A percentile compares a stretch with the other conserved stretches of the same genome.
Evolutionary conservation across 2,888 invertebrate species (phyloP).

Genomic region (Strigamia transsilvanica): DNA sequence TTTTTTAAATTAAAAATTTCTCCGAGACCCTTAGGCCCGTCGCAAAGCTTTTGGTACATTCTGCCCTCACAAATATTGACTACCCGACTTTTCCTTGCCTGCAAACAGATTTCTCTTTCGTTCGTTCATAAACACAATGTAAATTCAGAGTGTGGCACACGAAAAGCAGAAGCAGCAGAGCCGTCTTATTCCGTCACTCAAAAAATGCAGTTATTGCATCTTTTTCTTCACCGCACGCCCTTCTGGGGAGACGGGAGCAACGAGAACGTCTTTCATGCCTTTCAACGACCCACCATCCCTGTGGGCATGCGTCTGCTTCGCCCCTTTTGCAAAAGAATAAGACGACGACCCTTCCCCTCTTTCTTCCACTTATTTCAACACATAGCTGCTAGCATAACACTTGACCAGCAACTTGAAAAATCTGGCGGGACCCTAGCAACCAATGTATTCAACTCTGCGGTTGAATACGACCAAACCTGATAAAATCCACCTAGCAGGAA

Average conservation of each 20-base stretch:
- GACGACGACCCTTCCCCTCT: background rate
- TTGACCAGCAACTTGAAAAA: constrained; percentile 44
- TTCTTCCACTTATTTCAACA: constrained; percentile 17
- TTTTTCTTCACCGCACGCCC: constrained; percentile 30
- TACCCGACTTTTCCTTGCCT: background rate
- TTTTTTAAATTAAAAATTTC: constrained; percentile 33
- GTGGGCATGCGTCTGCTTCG: constrained; percentile 41
- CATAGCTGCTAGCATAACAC: constrained; percentile 46
- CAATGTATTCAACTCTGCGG: constrained; percentile 27
- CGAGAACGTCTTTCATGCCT: constrained; percentile 33
- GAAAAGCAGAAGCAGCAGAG: background rate
- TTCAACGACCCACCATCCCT: constrained; percentile 49
- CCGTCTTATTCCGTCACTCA: constrained; percentile 38
- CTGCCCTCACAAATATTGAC: constrained; percentile 1
- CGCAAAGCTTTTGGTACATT: background rate
- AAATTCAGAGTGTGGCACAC: constrained; percentile 2
- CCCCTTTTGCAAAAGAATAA: constrained; percentile 27
- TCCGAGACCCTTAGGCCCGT: background rate
- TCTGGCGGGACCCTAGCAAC: constrained; percentile 30
- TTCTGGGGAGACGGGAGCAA: background rate
- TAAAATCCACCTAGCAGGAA: background rate
- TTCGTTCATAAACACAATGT: constrained; percentile 3
- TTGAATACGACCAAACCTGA: constrained; percentile 1
- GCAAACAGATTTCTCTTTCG: background rate
- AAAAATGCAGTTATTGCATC: constrained; percentile 40